Conservation (phyloP, 2,888 invertebrate genomes). For the Leucozona laternaria region DNA sequence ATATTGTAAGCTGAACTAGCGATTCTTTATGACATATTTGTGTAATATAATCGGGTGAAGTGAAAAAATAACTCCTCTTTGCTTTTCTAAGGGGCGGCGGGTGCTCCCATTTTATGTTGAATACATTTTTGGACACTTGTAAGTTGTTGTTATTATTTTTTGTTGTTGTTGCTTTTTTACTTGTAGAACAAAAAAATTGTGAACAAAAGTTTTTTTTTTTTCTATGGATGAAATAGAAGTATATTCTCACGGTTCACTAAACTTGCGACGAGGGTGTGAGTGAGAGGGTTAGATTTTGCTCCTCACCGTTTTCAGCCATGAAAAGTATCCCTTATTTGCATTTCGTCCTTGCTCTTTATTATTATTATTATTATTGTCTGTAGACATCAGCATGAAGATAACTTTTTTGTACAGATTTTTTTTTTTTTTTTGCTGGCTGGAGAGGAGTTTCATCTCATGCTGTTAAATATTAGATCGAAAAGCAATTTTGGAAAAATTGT, state of each 20-base stretch:
- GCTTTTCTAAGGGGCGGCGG: slow-evolving; percentile 7
- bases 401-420: slow-evolving; percentile 14
- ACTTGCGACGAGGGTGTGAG: slow-evolving; percentile 2
- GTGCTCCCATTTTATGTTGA: slow-evolving; percentile 9
- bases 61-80: slow-evolving; percentile 49
- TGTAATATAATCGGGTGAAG: slow-evolving; percentile 43
- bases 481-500: slow-evolving; percentile 32
- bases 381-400: slow-evolving; percentile 32
- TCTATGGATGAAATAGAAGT: slow-evolving; percentile 13
- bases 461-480: slow-evolving; percentile 35
- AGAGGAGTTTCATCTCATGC: slow-evolving; percentile 37
- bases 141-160: neutral
- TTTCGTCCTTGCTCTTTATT: slow-evolving; percentile 58
- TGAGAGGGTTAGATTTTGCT: neutral
- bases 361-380: slow-evolving; percentile 20
- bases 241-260: slow-evolving; percentile 64
- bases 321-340: slow-evolving; percentile 63
- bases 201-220: slow-evolving; percentile 1
- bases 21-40: slow-evolving; percentile 23
- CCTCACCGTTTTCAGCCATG: slow-evolving; percentile 15
- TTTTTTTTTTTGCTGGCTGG: slow-evolving; percentile 4
- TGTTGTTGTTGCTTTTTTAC: slow-evolving; percentile 9
- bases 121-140: slow-evolving; percentile 41
- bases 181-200: slow-evolving; percentile 20
- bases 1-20: slow-evolving; percentile 1